A percentile compares a stretch with the other conserved stretches of the same genome.
These are phyloP conservation scores for Agonum fuliginosum DNA, from an alignment of 2,888 invertebrate genomes.

Conservation along the genomic window DNA sequence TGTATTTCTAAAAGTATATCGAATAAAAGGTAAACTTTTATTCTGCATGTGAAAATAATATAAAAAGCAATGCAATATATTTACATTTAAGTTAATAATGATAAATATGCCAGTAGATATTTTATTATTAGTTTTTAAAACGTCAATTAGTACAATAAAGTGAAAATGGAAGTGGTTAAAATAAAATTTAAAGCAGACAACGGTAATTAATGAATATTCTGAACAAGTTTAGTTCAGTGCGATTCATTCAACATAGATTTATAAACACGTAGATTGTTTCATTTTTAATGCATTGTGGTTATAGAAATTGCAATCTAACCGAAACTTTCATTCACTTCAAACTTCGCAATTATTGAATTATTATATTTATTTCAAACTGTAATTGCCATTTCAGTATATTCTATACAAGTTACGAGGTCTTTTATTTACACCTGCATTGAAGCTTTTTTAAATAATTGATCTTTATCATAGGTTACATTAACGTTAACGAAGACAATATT, in stretches of 20 bases:
- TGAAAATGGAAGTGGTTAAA: constrained; percentile 43
- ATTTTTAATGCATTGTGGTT: constrained; percentile 32
- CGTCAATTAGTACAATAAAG: constrained; percentile 35
- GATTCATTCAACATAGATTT: constrained; percentile 26
- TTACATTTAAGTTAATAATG: constrained; percentile 29
- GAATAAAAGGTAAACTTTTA: too few species aligned
- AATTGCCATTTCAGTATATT: too few species aligned
- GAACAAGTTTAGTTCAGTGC: constrained; percentile 20
- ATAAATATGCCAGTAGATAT: constrained; percentile 33
- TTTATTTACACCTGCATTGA: too few species aligned
- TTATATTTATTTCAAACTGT: background rate
- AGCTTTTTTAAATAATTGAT: too few species aligned
- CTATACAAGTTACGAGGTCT: too few species aligned
- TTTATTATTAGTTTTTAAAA: constrained; percentile 46
- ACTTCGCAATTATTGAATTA: too few species aligned
- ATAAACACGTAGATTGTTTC: constrained; percentile 32
- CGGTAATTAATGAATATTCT: constrained; percentile 33
- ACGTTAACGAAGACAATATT: too few species aligned
- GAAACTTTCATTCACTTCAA: constrained; percentile 1
- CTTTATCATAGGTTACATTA: too few species aligned
- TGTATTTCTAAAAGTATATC: too few species aligned
- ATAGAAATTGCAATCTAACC: background rate
- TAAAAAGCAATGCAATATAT: constrained; percentile 28
- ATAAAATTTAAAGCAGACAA: constrained; percentile 34
- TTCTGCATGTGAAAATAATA: too few species aligned